Evolutionary conservation across 2,888 invertebrate genomes (phyloP).

Genomic region (Torymus texanus): DNA sequence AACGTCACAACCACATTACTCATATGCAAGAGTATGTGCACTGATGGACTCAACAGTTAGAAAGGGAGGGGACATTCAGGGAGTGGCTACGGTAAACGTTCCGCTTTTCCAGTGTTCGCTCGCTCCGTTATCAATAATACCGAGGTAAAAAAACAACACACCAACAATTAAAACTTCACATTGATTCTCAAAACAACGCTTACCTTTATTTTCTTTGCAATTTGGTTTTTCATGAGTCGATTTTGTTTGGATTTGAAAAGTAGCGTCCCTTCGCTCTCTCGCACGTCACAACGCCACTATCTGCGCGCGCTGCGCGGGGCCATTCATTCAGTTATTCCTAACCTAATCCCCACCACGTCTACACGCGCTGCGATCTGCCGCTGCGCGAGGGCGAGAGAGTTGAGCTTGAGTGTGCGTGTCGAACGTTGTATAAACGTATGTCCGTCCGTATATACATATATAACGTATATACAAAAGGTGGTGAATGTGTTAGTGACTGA

Average conservation of each 20-base stretch:
- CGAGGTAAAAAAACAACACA: neutral
- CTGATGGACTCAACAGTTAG: conserved; percentile 43
- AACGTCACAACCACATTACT: conserved; percentile 16
- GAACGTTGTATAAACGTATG: no score
- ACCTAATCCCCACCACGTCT: conserved; percentile 43
- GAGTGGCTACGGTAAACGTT: conserved; percentile 47
- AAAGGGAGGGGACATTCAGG: conserved; percentile 51
- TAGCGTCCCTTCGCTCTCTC: conserved; percentile 36
- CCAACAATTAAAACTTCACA: neutral
- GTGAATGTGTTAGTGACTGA: no score
- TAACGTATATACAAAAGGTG: no score
- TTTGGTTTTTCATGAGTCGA: conserved; percentile 28
- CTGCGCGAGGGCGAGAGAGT: no score
- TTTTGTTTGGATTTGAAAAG: conserved; percentile 46
- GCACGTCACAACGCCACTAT: conserved; percentile 33
- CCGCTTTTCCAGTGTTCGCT: conserved; percentile 9
- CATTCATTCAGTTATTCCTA: conserved; percentile 30
- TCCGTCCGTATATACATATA: no score
- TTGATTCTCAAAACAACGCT: neutral
- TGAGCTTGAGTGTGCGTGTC: no score
- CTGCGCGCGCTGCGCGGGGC: no score
- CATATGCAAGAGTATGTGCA: conserved; percentile 35
- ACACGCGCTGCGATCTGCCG: neutral
- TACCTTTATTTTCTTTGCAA: conserved; percentile 41
- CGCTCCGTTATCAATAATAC: neutral